These are phyloP conservation scores for Holothuria scabra DNA, from an alignment of 53 echinoderm and acorn worm species.

Conservation along the genomic window DNA sequence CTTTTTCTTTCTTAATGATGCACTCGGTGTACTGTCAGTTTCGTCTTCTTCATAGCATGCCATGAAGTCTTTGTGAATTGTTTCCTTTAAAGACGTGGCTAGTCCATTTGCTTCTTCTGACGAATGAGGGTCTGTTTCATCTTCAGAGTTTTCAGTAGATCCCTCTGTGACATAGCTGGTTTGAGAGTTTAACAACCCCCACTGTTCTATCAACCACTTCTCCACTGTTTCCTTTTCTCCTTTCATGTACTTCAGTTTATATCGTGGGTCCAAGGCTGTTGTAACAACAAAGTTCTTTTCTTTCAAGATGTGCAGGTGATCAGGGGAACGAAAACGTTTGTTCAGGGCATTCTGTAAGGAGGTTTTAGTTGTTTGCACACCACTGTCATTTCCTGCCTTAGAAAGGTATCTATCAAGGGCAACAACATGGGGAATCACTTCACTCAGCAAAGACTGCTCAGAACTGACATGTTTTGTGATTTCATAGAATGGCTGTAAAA, in stretches of 20 bases:
- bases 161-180: no score
- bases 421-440: background rate
- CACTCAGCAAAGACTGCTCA: background rate
- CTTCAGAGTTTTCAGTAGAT: no score
- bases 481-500: constrained; percentile 1
- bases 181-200: no score
- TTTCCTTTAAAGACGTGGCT: background rate
- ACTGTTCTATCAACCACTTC: constrained; percentile 3
- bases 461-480: constrained; percentile 1
- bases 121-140: no score
- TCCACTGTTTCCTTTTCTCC: background rate
- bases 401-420: background rate
- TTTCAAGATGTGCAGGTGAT: background rate
- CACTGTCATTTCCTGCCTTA: background rate
- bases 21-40: no score
- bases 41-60: background rate
- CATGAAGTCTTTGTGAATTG: constrained; percentile 1
- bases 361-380: background rate
- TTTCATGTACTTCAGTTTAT: constrained; percentile 1
- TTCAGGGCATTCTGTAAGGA: constrained; percentile 2
- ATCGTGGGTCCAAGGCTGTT: constrained; percentile 1
- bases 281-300: background rate
- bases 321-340: background rate
- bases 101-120: no score
- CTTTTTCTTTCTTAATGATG: no score